phyloP scores from a whole-genome alignment of 2,113 vertebrate genomes.

The Crotophaga sulcirostris region DNA sequence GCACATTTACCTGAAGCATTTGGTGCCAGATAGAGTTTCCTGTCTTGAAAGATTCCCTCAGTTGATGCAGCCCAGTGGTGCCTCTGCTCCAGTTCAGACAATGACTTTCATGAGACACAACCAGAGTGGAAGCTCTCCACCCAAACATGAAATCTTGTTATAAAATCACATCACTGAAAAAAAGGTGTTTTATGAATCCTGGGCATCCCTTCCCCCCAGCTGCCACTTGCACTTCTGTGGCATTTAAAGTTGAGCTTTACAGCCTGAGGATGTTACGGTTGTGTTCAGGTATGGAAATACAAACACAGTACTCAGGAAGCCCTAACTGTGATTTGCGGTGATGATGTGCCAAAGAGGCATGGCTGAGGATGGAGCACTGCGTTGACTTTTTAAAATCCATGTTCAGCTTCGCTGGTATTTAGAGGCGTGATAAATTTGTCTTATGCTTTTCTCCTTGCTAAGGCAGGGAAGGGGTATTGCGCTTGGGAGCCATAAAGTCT shows the following conservation, averaged over 20 bases:
- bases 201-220: background rate
- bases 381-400: constrained; percentile 7
- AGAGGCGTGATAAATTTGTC: constrained; percentile 21
- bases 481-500: background rate
- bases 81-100: background rate
- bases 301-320: background rate
- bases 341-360: background rate
- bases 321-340: background rate
- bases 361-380: background rate
- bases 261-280: background rate
- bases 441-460: background rate
- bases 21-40: background rate
- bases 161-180: background rate
- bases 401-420: constrained; percentile 2
- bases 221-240: background rate
- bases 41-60: background rate
- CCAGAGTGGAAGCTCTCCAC: background rate
- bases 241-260: background rate
- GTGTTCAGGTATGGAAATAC: background rate
- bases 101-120: background rate
- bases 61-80: background rate
- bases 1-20: background rate
- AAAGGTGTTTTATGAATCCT: background rate
- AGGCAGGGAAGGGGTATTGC: background rate
- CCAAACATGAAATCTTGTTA: background rate